Base-by-base conservation (phyloP, 2,888 invertebrate genomes). In the Oscheius sp. region DNA sequence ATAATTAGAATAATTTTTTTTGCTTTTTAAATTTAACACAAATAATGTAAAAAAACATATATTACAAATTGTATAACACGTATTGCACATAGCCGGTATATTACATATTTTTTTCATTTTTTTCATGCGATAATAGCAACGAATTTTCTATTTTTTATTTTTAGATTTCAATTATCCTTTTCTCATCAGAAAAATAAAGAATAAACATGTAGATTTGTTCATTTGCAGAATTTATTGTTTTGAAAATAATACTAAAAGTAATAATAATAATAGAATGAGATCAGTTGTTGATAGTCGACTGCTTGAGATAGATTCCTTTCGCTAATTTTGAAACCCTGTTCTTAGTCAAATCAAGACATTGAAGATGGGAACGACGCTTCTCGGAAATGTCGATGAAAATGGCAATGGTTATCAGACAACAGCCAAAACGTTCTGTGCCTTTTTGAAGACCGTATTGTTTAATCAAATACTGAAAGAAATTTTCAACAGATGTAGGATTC, bases 251-350 rank as follows among this genome's bases (percentile, higher is more conserved):
- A 41, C 41, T 0, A 41, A 41, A 41, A 20, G 17, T 20, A 41
- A 41, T 17, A 41, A 20, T 9, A 1, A 17, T 41, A n/a, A 41
- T 9, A 20, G 20, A 9, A 41, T 41, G 4, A 20, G 20, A 9
- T 0, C 41, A 41, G 20, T 41, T n/a, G 24, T 47, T 24, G 47
- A 47, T 22, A 24, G 24, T 14, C 17, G 20, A 20, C 54, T 54
- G 50, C 24, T 72, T 74, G 56, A 78, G 70, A 47, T 75, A 75
- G 36, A 75, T 70, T 24, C 68, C 75, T 45, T 70, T 71, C 26
- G 72, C 75, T 32, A 78, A 44, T 32, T 71, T 73, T 1, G 74
- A 72, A 26, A 78, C 36, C 54, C 73, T 62, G 17, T 47, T 38
- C 56, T 75, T 66, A 20, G 73, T 44, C 9, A 78, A 5, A 41